Conservation (phyloP, 2,888 invertebrate species). For the Drosophila ustulata region DNA sequence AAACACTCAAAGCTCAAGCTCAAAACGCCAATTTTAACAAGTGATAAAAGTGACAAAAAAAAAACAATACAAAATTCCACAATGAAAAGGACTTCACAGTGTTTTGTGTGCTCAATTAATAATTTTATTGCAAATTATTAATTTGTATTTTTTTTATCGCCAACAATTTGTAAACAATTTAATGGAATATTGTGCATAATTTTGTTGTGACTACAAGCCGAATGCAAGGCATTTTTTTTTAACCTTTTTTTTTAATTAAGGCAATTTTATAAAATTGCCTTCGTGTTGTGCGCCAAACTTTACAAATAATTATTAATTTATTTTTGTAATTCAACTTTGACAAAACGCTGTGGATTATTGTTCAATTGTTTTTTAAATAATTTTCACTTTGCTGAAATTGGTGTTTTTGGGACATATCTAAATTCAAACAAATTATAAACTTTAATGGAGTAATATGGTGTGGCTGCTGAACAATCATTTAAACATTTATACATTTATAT, state of each 20-base stretch:
- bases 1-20: background rate
- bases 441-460: too few species aligned
- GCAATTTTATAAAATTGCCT: background rate
- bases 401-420: too few species aligned
- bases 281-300: background rate
- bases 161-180: background rate
- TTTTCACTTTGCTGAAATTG: too few species aligned
- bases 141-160: background rate
- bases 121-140: background rate
- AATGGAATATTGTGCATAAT: background rate
- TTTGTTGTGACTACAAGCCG: background rate
- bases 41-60: slow-evolving; percentile 7
- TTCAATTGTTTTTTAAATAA: too few species aligned
- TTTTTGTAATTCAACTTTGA: background rate
- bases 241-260: background rate
- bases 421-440: too few species aligned
- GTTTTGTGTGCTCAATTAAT: slow-evolving; percentile 6
- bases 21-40: background rate
- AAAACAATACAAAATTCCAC: background rate
- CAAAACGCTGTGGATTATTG: background rate
- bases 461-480: too few species aligned
- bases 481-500: too few species aligned
- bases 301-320: background rate
- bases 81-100: slow-evolving; percentile 11
- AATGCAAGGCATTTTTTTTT: background rate